A percentile compares a stretch with the other conserved stretches of the same genome.
Conservation (phyloP, 2,888 invertebrate species). For the Drosophila formosana region DNA sequence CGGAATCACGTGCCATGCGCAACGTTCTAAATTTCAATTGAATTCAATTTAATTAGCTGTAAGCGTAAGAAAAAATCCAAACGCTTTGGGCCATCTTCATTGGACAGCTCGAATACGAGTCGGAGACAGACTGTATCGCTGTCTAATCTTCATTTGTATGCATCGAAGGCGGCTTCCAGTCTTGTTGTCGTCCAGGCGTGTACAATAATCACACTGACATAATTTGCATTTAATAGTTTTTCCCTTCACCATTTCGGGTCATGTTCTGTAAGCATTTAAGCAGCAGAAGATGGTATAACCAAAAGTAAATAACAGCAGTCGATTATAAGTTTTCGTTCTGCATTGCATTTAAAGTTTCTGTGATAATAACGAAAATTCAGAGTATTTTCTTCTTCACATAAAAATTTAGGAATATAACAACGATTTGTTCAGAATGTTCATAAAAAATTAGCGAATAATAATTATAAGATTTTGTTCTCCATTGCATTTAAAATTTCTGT, state of each 20-base stretch:
- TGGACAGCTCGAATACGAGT: neutral
- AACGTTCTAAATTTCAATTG: slow-evolving; percentile 80
- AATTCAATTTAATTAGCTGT: slow-evolving; percentile 79
- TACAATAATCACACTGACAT: slow-evolving; percentile 70
- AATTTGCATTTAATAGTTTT: slow-evolving; percentile 76
- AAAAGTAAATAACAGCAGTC: neutral
- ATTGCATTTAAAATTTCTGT: no score
- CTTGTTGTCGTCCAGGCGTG: slow-evolving; percentile 40
- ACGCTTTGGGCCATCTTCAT: slow-evolving; percentile 49
- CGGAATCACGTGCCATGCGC: slow-evolving; percentile 74
- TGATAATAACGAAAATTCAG: neutral
- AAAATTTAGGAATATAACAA: no score
- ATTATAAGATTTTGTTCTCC: no score
- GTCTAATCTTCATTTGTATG: slow-evolving; percentile 68
- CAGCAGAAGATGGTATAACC: no score
- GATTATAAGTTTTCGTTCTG: neutral
- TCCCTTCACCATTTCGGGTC: slow-evolving; percentile 32
- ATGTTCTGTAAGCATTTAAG: slow-evolving; percentile 5
- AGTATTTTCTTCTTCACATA: no score
- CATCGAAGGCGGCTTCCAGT: slow-evolving; percentile 39
- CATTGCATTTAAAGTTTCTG: neutral
- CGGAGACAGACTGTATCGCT: neutral
- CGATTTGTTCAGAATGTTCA: no score
- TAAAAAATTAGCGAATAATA: no score
- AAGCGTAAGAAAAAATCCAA: slow-evolving; percentile 71